Conservation (phyloP, 2,113 vertebrate genomes). For the Elgaria multicarinata region DNA sequence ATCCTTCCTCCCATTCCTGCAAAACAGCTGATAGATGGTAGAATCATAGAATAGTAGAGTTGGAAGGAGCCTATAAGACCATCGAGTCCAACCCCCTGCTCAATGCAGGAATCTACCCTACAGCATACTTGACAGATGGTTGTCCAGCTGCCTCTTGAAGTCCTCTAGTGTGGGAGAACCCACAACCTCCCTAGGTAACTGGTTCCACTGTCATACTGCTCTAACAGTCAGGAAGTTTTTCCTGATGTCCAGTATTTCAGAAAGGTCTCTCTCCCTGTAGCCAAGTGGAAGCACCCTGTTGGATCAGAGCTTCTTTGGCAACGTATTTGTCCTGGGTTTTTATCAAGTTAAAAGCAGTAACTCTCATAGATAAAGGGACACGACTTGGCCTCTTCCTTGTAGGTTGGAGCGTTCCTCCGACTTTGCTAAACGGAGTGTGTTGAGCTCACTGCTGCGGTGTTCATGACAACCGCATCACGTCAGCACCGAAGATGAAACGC, state of each 20-base stretch:
- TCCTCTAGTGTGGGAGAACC: no score
- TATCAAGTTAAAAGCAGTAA: neutral
- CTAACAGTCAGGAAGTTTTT: no score
- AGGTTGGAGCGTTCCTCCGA: neutral
- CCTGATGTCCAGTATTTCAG: no score
- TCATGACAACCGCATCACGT: neutral
- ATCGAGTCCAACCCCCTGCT: no score
- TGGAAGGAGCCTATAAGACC: no score
- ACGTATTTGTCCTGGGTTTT: neutral
- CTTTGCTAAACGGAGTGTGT: neutral
- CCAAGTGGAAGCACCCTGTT: neutral
- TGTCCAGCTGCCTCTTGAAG: no score
- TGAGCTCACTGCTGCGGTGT: no score
- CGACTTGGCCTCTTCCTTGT: neutral
- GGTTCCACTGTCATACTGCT: no score
- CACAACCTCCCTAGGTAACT: no score
- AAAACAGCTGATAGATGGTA: neutral
- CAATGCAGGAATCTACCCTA: no score
- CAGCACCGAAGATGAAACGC: neutral
- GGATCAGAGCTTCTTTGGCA: neutral
- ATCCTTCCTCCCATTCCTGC: neutral
- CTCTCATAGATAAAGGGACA: neutral
- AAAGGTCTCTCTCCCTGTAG: neutral
- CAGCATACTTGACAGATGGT: no score
- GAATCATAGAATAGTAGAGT: no score